phyloP scores from a whole-genome alignment of 2,113 vertebrate genomes.

The Elachura formosa region DNA sequence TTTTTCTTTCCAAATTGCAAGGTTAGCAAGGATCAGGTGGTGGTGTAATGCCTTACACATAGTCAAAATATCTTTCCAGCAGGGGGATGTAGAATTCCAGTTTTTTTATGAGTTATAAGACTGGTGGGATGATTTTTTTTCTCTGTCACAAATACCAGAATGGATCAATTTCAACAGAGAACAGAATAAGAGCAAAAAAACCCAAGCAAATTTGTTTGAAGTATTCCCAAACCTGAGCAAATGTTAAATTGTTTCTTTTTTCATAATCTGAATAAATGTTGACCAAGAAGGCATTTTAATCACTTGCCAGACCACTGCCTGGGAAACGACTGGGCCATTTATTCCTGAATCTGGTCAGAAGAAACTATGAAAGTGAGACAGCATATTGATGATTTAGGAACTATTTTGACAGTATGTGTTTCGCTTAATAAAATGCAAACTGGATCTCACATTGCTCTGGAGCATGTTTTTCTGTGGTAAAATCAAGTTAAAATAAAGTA shows the following conservation, averaged over 20 bases:
- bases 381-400: background rate
- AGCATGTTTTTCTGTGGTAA: background rate
- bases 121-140: background rate
- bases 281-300: background rate
- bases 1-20: background rate
- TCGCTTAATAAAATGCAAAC: background rate
- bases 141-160: background rate
- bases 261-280: background rate
- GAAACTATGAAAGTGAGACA: background rate
- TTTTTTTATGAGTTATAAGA: background rate
- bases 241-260: background rate
- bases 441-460: background rate
- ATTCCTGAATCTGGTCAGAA: background rate
- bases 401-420: background rate
- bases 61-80: slow-evolving; percentile 38
- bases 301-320: background rate
- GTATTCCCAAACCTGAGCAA: background rate
- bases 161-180: background rate
- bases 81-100: slow-evolving; percentile 57
- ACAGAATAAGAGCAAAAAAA: background rate
- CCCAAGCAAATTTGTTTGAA: background rate
- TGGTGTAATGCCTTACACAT: background rate
- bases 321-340: background rate
- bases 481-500: background rate
- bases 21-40: background rate